Evolutionary conservation across 2,113 vertebrate genomes (phyloP).

Genomic region (Sialia sialis): DNA sequence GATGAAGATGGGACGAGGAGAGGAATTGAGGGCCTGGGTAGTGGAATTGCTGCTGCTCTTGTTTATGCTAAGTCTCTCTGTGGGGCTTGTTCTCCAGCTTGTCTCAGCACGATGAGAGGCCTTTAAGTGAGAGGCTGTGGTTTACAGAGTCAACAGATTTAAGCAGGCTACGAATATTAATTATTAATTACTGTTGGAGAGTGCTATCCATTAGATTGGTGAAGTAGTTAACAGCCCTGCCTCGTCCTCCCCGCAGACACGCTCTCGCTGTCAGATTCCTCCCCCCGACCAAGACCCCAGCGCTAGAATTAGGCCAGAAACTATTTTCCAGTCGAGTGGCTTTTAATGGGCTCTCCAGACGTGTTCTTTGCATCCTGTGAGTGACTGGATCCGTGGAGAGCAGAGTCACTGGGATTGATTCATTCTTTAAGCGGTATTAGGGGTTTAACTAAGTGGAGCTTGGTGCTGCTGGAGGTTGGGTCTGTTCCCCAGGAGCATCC

Average conservation of each 20-base stretch:
- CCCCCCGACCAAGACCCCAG: conserved; percentile 31
- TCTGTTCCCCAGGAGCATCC: not conserved
- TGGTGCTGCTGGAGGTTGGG: not conserved
- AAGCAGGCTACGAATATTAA: conserved; percentile 50
- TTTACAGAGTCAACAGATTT: conserved; percentile 55
- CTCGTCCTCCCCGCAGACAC: not conserved
- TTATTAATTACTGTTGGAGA: conserved; percentile 63
- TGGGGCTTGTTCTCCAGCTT: conserved; percentile 4
- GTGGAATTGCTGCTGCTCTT: not conserved
- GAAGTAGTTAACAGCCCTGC: conserved; percentile 59
- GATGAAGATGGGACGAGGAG: not conserved
- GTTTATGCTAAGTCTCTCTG: not conserved
- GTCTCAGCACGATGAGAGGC: not conserved
- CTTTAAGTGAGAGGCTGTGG: conserved; percentile 24
- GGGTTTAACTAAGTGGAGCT: not conserved
- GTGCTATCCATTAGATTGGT: conserved; percentile 24
- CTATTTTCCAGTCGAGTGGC: conserved; percentile 72
- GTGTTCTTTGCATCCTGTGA: conserved; percentile 42
- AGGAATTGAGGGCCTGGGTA: not conserved
- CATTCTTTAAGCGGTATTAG: not conserved
- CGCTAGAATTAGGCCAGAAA: conserved; percentile 65
- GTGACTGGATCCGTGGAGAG: conserved; percentile 19
- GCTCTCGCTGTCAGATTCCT: conserved; percentile 53
- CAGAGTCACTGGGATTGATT: conserved; percentile 26
- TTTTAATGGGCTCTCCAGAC: conserved; percentile 71